Percentiles rank a stretch among this genome's conserved stretches.
phyloP scores from a whole-genome alignment of 2,888 invertebrate species.

The Lutraria lutraria region DNA sequence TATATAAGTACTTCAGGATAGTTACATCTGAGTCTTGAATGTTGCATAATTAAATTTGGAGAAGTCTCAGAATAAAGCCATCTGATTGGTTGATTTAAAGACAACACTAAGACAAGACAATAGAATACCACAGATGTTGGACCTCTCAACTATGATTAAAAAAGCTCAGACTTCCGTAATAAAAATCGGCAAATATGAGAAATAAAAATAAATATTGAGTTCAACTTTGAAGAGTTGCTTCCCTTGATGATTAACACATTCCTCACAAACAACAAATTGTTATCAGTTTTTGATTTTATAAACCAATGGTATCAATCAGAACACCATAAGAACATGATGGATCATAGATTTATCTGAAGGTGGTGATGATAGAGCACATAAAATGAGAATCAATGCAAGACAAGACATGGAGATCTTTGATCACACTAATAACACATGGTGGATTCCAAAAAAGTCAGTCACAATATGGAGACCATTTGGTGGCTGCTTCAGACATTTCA shows the following conservation, averaged over 20 bases:
- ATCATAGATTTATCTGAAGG: not conserved
- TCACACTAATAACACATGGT: constrained; percentile 4
- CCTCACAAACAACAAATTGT: not conserved
- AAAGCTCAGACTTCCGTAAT: too few species aligned
- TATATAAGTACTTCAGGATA: too few species aligned
- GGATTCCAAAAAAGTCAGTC: not conserved
- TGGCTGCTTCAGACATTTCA: not conserved
- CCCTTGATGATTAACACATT: not conserved
- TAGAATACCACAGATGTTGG: too few species aligned
- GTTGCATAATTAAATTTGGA: too few species aligned
- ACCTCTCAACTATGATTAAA: too few species aligned
- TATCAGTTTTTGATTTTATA: not conserved
- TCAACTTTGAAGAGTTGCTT: not conserved
- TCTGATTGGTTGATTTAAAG: too few species aligned
- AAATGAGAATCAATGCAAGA: not conserved
- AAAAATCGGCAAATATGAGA: too few species aligned
- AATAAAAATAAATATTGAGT: too few species aligned
- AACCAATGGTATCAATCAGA: not conserved
- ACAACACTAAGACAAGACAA: too few species aligned
- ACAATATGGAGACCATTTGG: not conserved
- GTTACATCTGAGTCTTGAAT: too few species aligned
- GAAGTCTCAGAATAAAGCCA: too few species aligned
- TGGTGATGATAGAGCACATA: not conserved
- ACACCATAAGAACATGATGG: not conserved
- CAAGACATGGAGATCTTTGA: not conserved